phyloP scores from a whole-genome alignment of 2,113 vertebrate species.

The Delphinus delphis region DNA sequence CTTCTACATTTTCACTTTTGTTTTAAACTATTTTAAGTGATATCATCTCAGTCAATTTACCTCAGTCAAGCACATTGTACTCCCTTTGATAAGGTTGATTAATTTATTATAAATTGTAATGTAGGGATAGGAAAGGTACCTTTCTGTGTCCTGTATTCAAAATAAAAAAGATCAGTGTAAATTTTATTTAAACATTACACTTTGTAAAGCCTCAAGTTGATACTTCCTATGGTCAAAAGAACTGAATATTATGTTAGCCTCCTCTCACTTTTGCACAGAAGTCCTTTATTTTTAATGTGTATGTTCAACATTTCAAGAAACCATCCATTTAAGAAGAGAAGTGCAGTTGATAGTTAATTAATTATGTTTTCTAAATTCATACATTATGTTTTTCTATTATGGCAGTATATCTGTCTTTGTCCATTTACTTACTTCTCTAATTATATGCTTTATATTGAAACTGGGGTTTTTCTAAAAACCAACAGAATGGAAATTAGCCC shows the following conservation, averaged over 20 bases:
- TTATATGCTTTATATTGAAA: slow-evolving; percentile 20
- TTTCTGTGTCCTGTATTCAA: slow-evolving; percentile 44
- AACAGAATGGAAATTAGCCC: slow-evolving; percentile 40
- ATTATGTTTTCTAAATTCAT: not conserved
- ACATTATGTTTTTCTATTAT: not conserved
- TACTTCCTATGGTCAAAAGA: slow-evolving; percentile 37
- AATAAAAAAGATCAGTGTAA: not conserved
- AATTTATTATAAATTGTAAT: slow-evolving; percentile 50
- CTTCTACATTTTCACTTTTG: slow-evolving; percentile 69
- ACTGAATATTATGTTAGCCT: slow-evolving; percentile 28
- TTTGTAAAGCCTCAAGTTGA: slow-evolving; percentile 46
- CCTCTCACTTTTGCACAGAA: slow-evolving; percentile 61
- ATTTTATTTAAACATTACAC: not conserved
- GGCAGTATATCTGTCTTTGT: slow-evolving; percentile 16
- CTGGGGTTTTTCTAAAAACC: slow-evolving; percentile 49
- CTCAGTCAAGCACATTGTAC: slow-evolving; percentile 5
- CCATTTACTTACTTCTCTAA: slow-evolving; percentile 21
- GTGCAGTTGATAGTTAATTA: slow-evolving; percentile 58
- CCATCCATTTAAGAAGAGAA: slow-evolving; percentile 60
- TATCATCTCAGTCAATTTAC: slow-evolving; percentile 63
- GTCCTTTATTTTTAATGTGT: slow-evolving; percentile 61
- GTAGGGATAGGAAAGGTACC: not conserved
- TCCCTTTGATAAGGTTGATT: slow-evolving; percentile 52
- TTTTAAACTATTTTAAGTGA: slow-evolving; percentile 69
- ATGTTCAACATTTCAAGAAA: slow-evolving; percentile 74